These are phyloP conservation scores for western clawed frog (Xenopus tropicalis) DNA, from an alignment of 2,113 vertebrate genomes.

Conservation along the genomic window DNA sequence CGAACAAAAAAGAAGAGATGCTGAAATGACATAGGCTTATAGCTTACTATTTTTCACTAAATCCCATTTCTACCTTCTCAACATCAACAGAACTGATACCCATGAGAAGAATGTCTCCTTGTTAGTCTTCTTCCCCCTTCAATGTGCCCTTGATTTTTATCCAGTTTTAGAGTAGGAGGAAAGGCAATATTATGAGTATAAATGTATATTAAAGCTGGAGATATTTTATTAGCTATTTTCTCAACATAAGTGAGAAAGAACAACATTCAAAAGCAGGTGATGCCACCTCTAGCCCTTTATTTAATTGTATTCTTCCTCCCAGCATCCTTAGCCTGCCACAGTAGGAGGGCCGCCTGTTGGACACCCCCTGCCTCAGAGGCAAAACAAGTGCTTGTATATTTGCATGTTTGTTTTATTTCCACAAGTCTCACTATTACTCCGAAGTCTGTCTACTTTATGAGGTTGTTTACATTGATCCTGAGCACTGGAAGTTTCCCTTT, in stretches of 20 bases:
- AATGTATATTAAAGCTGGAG: too few relatives aligned
- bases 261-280: too few relatives aligned
- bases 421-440: background rate
- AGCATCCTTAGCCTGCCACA: background rate
- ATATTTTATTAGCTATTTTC: too few relatives aligned
- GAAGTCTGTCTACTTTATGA: conserved; percentile 19
- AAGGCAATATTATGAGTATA: too few relatives aligned
- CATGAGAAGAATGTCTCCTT: too few relatives aligned
- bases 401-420: conserved; percentile 20
- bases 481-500: conserved; percentile 44
- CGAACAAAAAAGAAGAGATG: conserved; percentile 22
- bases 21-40: conserved; percentile 20
- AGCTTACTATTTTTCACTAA: conserved; percentile 11
- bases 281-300: too few relatives aligned
- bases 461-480: conserved; percentile 49
- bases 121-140: too few relatives aligned
- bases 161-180: too few relatives aligned
- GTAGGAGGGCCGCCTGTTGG: too few relatives aligned
- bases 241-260: too few relatives aligned
- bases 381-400: conserved; percentile 20
- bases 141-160: too few relatives aligned
- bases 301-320: background rate
- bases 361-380: background rate
- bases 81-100: too few relatives aligned
- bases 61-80: background rate